Evolutionary conservation across 2,888 invertebrate species (phyloP), one percentile per base, ranked within the genome.

Genomic region (Orthonevra nobilis): DNA sequence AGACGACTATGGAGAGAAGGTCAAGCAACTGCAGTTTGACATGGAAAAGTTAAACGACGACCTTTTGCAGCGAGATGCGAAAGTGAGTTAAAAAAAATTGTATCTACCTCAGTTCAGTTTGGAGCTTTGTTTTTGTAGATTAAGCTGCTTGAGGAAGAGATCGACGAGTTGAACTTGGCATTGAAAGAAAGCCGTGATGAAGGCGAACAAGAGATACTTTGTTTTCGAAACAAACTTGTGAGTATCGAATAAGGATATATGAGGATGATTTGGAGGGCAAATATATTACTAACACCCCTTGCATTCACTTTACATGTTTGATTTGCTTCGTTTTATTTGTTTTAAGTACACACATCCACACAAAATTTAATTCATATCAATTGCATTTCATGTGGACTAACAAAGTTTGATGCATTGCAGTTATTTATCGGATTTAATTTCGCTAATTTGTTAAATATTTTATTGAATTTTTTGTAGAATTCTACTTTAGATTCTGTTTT

Each of bases 121-220:
- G n/a, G n/a, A n/a, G n/a, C n/a, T n/a, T n/a, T n/a, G n/a, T n/a
- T n/a, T n/a, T n/a, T n/a, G n/a, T 36, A 89, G 89, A 87, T 89
- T 28, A 91, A 91, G 90, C 90, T 94, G 73, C 90, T 95, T 86
- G 92, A 92, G 84, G 91, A 92, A 81, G 95, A 95, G 89, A 92
- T 94, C 83, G 94, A 93, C 85, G 91, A 94, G 84, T 89, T 95
- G 84, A 93, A 92, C 79, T 89, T 91, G 88, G 93, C 94, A 85
- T 89, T 94, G 82, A 90, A 89, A 83, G 88, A 89, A 74, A 86
- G 90, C 48, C 89, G 89, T 4, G 87, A 88, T 40, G 90, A 90
- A 73, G 89, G 88, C 54, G 91, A 91, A 82, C 91, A 91, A 83
- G 90, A 91, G 85, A 88, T 90, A 52, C 83, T 90, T 15, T 90